Base-by-base conservation (phyloP, 2,888 invertebrate species). In the Acrobasis suavella region DNA sequence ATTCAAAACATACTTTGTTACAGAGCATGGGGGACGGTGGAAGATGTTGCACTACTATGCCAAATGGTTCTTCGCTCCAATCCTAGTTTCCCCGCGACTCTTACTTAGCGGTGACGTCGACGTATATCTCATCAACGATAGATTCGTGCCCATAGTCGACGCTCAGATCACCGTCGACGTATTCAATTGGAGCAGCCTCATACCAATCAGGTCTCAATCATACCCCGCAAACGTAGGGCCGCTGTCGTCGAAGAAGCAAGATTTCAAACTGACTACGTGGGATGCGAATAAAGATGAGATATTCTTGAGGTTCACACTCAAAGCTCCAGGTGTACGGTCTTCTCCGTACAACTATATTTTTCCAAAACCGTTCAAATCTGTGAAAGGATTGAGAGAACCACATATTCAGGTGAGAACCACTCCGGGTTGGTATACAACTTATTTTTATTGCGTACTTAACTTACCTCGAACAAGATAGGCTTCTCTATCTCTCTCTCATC, bases 1-100 rank as follows among this genome's bases (percentile, higher is more conserved):
- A 32, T 32, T 32, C 2, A 32, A 32, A 32, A 32, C 32, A 32
- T 32, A 32, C 32, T 32, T 32, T 32, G 32, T 83, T 83, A 46
- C 87, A 96, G 97, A 97, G 85, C 95, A 93, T 75, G 93, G 93
- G 46, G 96, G 96, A 10, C 93, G 94, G 71, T 97, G 97, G 97
- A 97, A 97, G 86, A 95, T 97, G 94, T 87, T 98, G 1, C 99
- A 99, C 76, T 97, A 99, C 84, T 98, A 95, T 84, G 97, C 97
- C 0, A 94, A 93, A 70, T 93, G 96, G 1, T 98, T 99, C 80
- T 97, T 98, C 80, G 94, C 96, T 0, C 96, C 96, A 0, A 89
- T 96, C 22, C 91, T 96, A 17, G 93, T 96, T 15, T 95, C 94
- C 0, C 94, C 94, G 0, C 91, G 95, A 50, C 79, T 94, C 14